A percentile compares a stretch with the other conserved stretches of the same genome.
Evolutionary conservation across 1,140 invertebrate species (phyloP).

Genomic region (Mya arenaria): DNA sequence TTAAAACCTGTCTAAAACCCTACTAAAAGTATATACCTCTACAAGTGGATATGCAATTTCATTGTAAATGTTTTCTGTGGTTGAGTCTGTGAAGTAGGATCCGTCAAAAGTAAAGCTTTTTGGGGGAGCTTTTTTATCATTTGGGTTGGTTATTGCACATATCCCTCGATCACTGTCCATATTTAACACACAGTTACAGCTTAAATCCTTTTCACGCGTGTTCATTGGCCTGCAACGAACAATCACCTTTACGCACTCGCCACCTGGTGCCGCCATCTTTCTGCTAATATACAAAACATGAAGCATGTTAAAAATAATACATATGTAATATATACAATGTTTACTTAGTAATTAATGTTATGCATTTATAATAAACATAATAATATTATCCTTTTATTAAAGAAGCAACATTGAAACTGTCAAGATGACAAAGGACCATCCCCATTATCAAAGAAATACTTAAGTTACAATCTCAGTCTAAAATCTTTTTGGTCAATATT

Average conservation of each 20-base stretch:
- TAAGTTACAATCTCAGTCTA: too few species aligned
- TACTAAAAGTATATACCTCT: constrained; percentile 86
- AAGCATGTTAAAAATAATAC: too few species aligned
- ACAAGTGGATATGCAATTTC: constrained; percentile 87
- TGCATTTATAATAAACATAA: too few species aligned
- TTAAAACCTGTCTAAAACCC: too few species aligned
- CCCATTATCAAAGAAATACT: too few species aligned
- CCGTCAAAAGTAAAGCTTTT: constrained; percentile 91
- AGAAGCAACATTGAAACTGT: too few species aligned
- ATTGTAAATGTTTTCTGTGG: constrained; percentile 87
- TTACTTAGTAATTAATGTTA: too few species aligned
- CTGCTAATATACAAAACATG: too few species aligned
- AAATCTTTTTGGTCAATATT: too few species aligned
- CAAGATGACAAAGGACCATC: too few species aligned
- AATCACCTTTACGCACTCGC: constrained; percentile 94
- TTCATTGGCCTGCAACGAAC: constrained; percentile 96
- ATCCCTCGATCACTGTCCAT: constrained; percentile 85
- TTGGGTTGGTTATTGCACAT: constrained; percentile 84
- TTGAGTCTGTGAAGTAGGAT: constrained; percentile 84
- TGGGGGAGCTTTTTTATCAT: constrained; percentile 84
- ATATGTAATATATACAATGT: too few species aligned
- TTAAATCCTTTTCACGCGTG: constrained; percentile 86
- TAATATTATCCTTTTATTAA: too few species aligned
- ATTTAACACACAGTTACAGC: constrained; percentile 89
- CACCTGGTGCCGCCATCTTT: constrained; percentile 76